Base-by-base conservation (phyloP, 2,113 vertebrate species). In the Menura novaehollandiae region DNA sequence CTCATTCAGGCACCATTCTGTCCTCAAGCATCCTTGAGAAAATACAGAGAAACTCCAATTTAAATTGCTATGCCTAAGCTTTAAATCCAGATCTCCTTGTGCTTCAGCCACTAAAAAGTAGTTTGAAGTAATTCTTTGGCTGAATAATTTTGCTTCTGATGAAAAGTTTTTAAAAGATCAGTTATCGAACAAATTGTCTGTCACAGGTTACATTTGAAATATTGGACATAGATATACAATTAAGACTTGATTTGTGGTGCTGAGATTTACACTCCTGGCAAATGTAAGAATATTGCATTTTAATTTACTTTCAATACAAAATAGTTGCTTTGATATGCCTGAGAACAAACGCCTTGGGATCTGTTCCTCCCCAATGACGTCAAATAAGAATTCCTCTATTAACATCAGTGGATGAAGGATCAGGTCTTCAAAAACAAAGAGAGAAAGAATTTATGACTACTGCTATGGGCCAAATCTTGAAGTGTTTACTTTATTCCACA, bases 251-350 rank as follows among this genome's bases (percentile, higher is more conserved):
- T 93, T 89, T 95, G 92, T 73, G n/a, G 73, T 80, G 83, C 73
- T 82, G 66, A 96, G 80, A 96, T 91, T 96, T 92, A 96, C 22
- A 89, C 73, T 84, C 69, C 83, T 92, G 80, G 83, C 85, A 93
- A 94, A 94, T 22, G 33, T 46, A 86, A 44, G 56, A 74, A 63
- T 84, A 91, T 15, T 72, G 23, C 79, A 63, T 81, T 94, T 96
- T 87, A 86, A 93, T 96, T 95, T 90, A 89, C 79, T 93, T 90
- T 72, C 88, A 86, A 60, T 95, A 84, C 68, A 75, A 84, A 90
- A 91, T 84, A 94, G 68, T 94, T 97, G 73, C 96, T 97, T 96
- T 97, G 96, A 94, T 94, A 94, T 75, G 85, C 21, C 76, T 72
- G 56, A 91, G 83, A 96, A 92, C 59, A 94, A 96, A 49, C 0